Percentiles rank a stretch among this genome's conserved stretches.
Conservation (phyloP, 2,113 vertebrate species). For the Pungitius pungitius region DNA sequence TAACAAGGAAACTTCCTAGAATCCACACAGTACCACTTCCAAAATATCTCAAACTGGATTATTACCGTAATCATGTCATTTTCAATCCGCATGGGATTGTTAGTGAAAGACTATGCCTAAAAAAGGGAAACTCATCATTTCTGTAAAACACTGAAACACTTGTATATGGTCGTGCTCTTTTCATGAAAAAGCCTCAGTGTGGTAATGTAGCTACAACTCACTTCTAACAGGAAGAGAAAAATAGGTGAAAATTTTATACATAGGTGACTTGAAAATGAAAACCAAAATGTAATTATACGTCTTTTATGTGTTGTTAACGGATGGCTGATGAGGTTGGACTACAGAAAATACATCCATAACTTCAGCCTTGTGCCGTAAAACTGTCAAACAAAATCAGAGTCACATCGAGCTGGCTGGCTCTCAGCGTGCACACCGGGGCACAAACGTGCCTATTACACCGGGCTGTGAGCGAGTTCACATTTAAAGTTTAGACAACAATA, state of each 20-base stretch:
- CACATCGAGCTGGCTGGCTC: conserved; percentile 73
- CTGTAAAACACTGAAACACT: conserved; percentile 28
- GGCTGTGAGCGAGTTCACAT: conserved; percentile 8
- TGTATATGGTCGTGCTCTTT: conserved; percentile 28
- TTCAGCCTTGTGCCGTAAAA: conserved; percentile 78
- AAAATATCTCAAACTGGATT: conserved; percentile 48
- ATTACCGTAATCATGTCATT: conserved; percentile 39
- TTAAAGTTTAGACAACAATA: neutral
- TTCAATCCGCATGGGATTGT: conserved; percentile 28
- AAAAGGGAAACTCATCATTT: conserved; percentile 21
- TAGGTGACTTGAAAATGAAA: conserved; percentile 80
- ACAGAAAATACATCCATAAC: conserved; percentile 82
- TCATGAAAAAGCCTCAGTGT: conserved; percentile 64
- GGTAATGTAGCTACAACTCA: conserved; percentile 76
- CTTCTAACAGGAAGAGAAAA: conserved; percentile 77
- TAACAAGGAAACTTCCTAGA: conserved; percentile 48
- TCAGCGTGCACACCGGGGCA: conserved; percentile 28
- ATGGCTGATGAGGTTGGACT: conserved; percentile 77
- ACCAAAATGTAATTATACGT: conserved; percentile 81
- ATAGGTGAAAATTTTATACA: conserved; percentile 85
- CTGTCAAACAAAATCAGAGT: conserved; percentile 82
- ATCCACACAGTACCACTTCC: conserved; percentile 44
- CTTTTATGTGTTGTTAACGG: conserved; percentile 86
- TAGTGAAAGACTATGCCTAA: neutral
- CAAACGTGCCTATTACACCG: too few relatives aligned